Base-by-base conservation (phyloP, 2,113 vertebrate species). In the Eulemur macaco region DNA sequence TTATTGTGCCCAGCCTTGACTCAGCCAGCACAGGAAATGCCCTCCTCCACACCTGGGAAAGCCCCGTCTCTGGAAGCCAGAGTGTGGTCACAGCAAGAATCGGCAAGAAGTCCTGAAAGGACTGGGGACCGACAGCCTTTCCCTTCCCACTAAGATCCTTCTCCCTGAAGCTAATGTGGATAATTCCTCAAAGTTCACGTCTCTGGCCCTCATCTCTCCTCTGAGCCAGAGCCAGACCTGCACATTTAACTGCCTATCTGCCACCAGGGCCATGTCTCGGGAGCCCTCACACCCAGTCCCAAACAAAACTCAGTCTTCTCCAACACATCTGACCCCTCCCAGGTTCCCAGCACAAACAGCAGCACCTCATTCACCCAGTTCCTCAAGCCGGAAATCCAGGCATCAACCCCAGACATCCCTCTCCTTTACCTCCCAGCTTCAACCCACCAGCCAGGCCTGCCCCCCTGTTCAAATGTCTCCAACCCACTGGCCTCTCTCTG, bases 301-400 rank as follows among this genome's bases (percentile, higher is more conserved):
- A 29, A 68, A 42, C 23, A 29, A 60, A 88, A n/a, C n/a, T 39
- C 17, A 3, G 0, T 6, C 45, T 95, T 90, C 37, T 58, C 37
- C 21, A 84, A 6, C 14, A 58, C 6, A n/a, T 23, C 15, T 25
- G 17, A n/a, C 20, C 15, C 37, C 6, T 11, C 76, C 58, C 20
- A 18, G 1, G n/a, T 15, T 58, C n/a, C 66, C 18, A 37, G 5
- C 0, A 1, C 69, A n/a, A 18, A 25, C 4, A 3, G 4, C 1
- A 2, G 13, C 1, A 50, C 25, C 56, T 64, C 34, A 9, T 0
- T 47, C 58, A 34, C 2, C 31, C 4, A 27, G 47, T 4, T 52
- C 69, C 42, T 76, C n/a, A 8, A 34, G 15, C 15, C 20, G 37
- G 45, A 77, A 14, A 52, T n/a, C 52, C 21, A 2, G 17, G 54